Percentiles rank a stretch among this genome's conserved stretches.
These are phyloP conservation scores for Eueides isabella DNA, from an alignment of 1,140 invertebrate species.

Conservation along the genomic window DNA sequence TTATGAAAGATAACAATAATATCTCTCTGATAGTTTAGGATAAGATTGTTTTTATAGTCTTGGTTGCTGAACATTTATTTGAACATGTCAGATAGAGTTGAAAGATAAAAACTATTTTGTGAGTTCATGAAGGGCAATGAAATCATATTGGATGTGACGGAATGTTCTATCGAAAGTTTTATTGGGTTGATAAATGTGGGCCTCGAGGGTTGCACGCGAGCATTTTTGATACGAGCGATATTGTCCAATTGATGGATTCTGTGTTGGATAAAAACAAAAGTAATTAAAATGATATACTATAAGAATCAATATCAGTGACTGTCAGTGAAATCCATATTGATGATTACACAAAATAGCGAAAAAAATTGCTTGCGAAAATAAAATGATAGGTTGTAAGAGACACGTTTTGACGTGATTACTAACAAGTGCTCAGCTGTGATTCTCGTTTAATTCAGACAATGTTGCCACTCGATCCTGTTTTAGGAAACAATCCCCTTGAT, in stretches of 20 bases:
- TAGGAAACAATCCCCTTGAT: constrained; percentile 79
- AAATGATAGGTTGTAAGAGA: constrained; percentile 26
- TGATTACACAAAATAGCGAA: background rate
- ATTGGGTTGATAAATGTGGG: constrained; percentile 70
- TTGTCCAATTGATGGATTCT: constrained; percentile 4
- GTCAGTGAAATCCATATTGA: background rate
- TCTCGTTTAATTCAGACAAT: constrained; percentile 68
- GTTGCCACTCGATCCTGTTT: constrained; percentile 72
- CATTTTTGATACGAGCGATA: background rate
- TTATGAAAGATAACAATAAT: background rate
- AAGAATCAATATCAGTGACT: background rate
- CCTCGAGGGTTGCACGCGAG: constrained; percentile 46
- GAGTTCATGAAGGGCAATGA: constrained; percentile 42
- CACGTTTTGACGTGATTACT: constrained; percentile 52
- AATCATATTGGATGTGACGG: constrained; percentile 67
- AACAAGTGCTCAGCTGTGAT: constrained; percentile 51
- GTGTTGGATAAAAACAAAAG: background rate
- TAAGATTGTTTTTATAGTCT: constrained; percentile 4
- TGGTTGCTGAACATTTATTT: background rate
- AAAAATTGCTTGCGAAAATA: constrained; percentile 21
- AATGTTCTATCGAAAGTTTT: constrained; percentile 72
- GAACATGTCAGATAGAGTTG: background rate
- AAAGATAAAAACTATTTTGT: background rate
- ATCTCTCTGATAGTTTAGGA: background rate
- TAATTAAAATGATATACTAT: constrained; percentile 1